Conservation (phyloP, 1,140 invertebrate species). For the Procambarus virginalis region DNA sequence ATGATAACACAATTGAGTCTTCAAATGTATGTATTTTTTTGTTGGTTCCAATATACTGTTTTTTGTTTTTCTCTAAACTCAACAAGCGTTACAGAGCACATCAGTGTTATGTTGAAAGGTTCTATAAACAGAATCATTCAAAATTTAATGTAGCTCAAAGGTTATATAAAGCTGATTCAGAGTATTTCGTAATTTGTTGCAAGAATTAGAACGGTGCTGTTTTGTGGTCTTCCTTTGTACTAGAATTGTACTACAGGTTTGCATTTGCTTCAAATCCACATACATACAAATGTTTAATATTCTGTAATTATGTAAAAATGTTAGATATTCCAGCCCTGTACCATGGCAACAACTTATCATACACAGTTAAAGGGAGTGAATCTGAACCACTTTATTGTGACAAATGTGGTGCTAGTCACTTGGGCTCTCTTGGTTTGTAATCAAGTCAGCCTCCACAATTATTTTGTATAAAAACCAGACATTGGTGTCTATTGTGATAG, state of each 20-base stretch:
- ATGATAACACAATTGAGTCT: not conserved
- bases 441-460: not conserved
- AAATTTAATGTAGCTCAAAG: not conserved
- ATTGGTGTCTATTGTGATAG: not conserved
- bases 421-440: not conserved
- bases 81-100: not conserved
- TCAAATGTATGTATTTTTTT: not conserved
- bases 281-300: not conserved
- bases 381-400: not conserved
- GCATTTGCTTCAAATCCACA: not conserved
- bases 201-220: not conserved
- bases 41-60: not conserved
- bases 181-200: not conserved
- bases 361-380: not conserved
- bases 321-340: not conserved
- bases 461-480: not conserved
- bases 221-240: conserved; percentile 1
- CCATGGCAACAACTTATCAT: not conserved
- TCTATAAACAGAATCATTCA: not conserved
- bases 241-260: not conserved
- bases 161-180: not conserved
- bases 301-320: not conserved
- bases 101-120: not conserved
- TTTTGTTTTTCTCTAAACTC: not conserved
- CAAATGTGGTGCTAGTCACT: not conserved